phyloP scores from a whole-genome alignment of 1,140 invertebrate species.

The Psix sp. region DNA sequence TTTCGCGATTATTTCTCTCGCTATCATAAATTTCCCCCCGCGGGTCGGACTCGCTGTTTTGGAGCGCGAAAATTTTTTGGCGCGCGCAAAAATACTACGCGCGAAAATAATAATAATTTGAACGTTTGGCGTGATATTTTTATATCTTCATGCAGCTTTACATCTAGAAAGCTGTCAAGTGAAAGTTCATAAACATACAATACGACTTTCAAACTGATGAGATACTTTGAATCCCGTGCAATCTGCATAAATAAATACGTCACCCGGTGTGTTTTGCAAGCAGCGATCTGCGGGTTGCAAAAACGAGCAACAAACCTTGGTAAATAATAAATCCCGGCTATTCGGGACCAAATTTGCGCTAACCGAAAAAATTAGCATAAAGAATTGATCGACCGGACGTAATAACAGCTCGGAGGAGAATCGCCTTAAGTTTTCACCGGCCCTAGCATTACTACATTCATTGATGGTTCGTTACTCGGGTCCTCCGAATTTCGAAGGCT shows the following conservation, averaged over 20 bases:
- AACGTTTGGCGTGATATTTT: not conserved
- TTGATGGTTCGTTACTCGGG: constrained; percentile 32
- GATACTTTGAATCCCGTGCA: constrained; percentile 11
- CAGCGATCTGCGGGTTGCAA: no score
- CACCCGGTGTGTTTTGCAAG: no score
- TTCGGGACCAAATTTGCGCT: no score
- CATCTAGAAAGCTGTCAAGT: constrained; percentile 12
- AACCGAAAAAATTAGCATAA: no score
- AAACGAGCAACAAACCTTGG: no score
- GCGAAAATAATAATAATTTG: no score
- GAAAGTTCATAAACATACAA: constrained; percentile 48
- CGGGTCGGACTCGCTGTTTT: no score
- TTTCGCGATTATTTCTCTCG: no score
- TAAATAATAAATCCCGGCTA: no score
- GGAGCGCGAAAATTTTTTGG: not conserved
- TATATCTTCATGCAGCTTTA: constrained; percentile 8
- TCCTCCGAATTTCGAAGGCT: constrained; percentile 3
- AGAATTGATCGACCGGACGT: no score
- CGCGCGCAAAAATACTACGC: not conserved
- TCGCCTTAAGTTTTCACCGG: constrained; percentile 3
- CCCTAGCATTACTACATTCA: constrained; percentile 16
- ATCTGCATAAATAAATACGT: constrained; percentile 25
- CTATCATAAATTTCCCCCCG: no score
- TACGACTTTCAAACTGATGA: constrained; percentile 23
- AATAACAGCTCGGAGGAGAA: constrained; percentile 18